Base-by-base conservation (phyloP, 1,140 invertebrate species). In the Sycophaga agraensis region DNA sequence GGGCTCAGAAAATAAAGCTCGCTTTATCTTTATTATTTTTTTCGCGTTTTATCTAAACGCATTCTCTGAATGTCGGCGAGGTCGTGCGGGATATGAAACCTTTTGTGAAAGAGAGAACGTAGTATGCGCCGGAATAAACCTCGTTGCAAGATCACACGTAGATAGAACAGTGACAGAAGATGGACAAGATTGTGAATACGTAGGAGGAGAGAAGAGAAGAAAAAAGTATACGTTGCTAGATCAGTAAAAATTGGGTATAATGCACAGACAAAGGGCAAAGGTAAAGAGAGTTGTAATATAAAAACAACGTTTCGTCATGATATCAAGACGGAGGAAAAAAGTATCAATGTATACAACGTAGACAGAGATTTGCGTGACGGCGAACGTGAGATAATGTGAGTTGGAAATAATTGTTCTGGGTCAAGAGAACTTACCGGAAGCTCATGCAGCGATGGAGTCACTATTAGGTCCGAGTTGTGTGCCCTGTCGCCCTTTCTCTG, bases 401-500 rank as follows among this genome's bases (percentile, higher is more conserved):
- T 59, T 59, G 17, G 16, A 59, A 21, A n/a, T n/a, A 31, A 35
- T 53, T 45, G 40, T 59, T 59, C 22, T 51, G 31, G 46, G n/a
- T 43, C 16, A 28, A 59, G 46, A 59, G 46, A 16, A 75, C 79
- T 79, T 73, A 81, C 79, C 74, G 75, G 75, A 70, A 77, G 70
- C 67, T 79, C 78, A 59, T 80, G 78, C 53, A 81, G 67, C 24
- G 77, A 80, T 11, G 77, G 77, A 22, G 78, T 75, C 16, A 80
- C 77, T 68, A 78, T 72, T 28, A 81, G 63, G 53, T 81, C 79
- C 63, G 78, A 79, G 21, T 63, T 63, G 49, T 80, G 73, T 31
- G 70, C 72, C 26, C 76, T 70, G 66, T 80, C 77, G 24, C 74
- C 74, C 75, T 79, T 79, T 71, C 67, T 75, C 78, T 81, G 68